A percentile compares a stretch with the other conserved stretches of the same genome.
phyloP scores from a whole-genome alignment of 92 coral and sea anemone species.

The Paramuricea clavata region DNA sequence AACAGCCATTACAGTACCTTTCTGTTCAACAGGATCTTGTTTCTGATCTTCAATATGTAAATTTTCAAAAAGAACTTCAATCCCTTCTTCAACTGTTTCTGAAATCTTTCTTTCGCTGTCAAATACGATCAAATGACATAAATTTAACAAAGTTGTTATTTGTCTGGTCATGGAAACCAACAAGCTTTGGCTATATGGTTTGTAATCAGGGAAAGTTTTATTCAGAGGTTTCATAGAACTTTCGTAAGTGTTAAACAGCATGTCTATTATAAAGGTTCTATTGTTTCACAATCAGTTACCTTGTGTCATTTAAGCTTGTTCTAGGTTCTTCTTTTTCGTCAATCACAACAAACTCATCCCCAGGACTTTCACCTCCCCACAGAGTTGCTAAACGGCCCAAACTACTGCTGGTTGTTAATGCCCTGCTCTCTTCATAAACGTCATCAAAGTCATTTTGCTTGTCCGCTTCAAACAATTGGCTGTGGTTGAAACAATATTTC shows the following conservation, averaged over 20 bases:
- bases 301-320: background rate
- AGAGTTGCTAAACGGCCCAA: conserved; percentile 43
- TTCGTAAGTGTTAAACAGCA: too few species aligned
- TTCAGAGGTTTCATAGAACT: too few species aligned
- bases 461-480: conserved; percentile 40
- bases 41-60: conserved; percentile 1
- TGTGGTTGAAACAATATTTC: background rate
- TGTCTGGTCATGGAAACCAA: too few species aligned
- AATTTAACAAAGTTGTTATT: too few species aligned
- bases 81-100: conserved; percentile 30
- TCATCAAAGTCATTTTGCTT: conserved; percentile 26
- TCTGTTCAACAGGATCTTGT: background rate
- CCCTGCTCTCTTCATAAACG: conserved; percentile 14
- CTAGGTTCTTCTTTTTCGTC: background rate
- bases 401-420: conserved; percentile 18
- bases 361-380: conserved; percentile 13
- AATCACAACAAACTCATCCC: conserved; percentile 44
- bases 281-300: background rate
- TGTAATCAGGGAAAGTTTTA: too few species aligned
- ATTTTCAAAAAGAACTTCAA: conserved; percentile 38
- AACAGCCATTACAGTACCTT: background rate
- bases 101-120: conserved; percentile 28
- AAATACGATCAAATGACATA: too few species aligned
- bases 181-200: too few species aligned
- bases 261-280: too few species aligned